Evolutionary conservation across 2,113 vertebrate genomes (phyloP), one percentile per base, ranked within the genome.

Genomic region (Daboia siamensis): DNA sequence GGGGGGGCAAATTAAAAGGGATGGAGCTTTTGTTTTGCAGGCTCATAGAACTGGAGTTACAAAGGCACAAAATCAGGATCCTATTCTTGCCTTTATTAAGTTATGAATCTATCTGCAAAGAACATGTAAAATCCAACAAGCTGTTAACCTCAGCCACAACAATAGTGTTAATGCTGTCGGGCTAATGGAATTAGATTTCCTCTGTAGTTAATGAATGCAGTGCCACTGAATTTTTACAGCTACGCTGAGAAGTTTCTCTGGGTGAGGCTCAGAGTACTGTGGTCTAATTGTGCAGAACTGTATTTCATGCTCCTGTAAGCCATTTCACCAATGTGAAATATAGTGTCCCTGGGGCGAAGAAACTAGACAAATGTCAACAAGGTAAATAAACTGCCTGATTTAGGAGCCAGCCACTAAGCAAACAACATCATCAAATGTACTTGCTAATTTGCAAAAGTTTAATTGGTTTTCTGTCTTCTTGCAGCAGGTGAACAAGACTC

Each of bases 161-260:
- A 61, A 90, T 69, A 90, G 86, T 92, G 44, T 89, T 95, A 93
- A 93, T 92, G 92, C 59, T 96, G 54, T 33, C 91, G 94, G 88
- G 95, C 93, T 92, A 92, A 94, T 91, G 94, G 93, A 93, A 96
- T 96, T 95, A 95, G 88, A 90, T 95, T 95, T 94, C 91, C 94
- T 95, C 59, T 93, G 92, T 94, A 90, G 92, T 89, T 97, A 97
- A 96, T 95, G 96, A 97, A 95, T 94, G 44, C 93, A 95, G 92
- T 93, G 84, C 29, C 29, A 64, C 90, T 96, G 96, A 95, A 94
- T 96, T 97, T 96, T 97, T 95, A 94, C 90, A 95, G 94, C 95
- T 94, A 91, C 87, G 56, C 51, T 86, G 94, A 90, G 95, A 96
- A 96, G 94, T 93, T 92, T 86, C 96, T 95, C 90, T 54, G 0